Conservation (phyloP, 2,113 vertebrate species). For the Ictidomys tridecemlineatus region DNA sequence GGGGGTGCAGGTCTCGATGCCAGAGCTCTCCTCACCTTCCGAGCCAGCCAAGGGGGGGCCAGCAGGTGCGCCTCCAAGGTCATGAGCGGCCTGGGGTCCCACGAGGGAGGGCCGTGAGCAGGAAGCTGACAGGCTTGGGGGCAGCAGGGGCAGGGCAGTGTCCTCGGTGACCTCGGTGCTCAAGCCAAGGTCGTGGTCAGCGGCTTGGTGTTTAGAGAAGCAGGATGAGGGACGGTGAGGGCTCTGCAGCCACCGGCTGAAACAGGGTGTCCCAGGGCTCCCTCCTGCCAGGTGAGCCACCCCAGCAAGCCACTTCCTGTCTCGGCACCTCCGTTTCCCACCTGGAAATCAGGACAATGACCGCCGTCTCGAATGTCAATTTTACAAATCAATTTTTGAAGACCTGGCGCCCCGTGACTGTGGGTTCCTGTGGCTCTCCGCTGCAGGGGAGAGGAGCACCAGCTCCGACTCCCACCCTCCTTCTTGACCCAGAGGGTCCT, state of each 20-base stretch:
- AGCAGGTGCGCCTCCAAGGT: no score
- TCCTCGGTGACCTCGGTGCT: neutral
- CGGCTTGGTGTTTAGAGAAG: neutral
- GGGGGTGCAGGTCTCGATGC: fast-evolving
- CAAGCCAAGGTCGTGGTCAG: fast-evolving
- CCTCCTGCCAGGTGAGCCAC: fast-evolving
- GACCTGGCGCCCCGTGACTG: no score
- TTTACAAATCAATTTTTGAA: no score
- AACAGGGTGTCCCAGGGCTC: neutral
- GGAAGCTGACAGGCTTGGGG: no score
- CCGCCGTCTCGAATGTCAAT: no score
- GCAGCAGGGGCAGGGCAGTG: fast-evolving
- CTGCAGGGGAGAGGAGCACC: neutral
- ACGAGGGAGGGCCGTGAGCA: no score
- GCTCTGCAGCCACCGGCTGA: neutral
- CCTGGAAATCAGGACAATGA: neutral
- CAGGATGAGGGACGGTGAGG: neutral
- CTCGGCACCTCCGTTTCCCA: neutral
- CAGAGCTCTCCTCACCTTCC: neutral
- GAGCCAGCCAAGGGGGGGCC: neutral
- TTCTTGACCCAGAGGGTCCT: neutral
- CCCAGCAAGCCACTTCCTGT: neutral
- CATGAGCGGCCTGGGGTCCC: no score
- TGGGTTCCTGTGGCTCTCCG: no score
- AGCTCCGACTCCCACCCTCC: fast-evolving